phyloP scores from a whole-genome alignment of 1,140 invertebrate genomes.

The Brachionus sp. region DNA sequence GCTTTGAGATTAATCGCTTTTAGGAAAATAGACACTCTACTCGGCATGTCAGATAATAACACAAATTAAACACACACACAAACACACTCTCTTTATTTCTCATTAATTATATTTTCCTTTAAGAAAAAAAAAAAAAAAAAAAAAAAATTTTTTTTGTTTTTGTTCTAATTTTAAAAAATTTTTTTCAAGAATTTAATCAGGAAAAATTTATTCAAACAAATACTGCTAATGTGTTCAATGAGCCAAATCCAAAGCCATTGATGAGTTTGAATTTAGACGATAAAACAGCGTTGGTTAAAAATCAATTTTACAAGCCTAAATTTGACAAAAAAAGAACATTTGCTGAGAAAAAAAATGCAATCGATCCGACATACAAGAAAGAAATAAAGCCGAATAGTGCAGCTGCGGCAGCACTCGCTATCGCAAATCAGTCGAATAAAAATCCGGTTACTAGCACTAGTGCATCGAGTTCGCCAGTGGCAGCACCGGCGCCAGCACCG shows the following conservation, averaged over 20 bases:
- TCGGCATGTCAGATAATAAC: not conserved
- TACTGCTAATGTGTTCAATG: not conserved
- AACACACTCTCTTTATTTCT: not conserved
- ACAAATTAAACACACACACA: not conserved
- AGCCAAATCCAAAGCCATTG: not conserved
- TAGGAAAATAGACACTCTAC: not conserved
- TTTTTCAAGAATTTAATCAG: conserved; percentile 19
- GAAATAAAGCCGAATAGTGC: conserved; percentile 37
- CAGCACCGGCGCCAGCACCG: not conserved
- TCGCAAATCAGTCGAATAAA: conserved; percentile 9
- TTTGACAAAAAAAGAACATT: not conserved
- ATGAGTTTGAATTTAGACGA: conserved; percentile 17
- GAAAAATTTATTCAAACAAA: not conserved
- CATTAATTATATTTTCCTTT: not conserved
- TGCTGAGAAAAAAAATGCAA: not conserved
- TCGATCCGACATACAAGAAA: not conserved
- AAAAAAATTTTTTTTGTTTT: conserved; percentile 4
- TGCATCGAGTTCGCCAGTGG: not conserved
- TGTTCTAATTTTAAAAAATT: not conserved
- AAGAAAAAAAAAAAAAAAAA: not conserved
- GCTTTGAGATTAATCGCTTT: not conserved
- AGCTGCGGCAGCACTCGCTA: conserved; percentile 8
- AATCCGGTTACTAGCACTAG: not conserved
- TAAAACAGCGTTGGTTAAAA: not conserved
- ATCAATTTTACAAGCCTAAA: not conserved